phyloP scores from a whole-genome alignment of 2,113 vertebrate genomes.

The Dicrurus megarhynchus region DNA sequence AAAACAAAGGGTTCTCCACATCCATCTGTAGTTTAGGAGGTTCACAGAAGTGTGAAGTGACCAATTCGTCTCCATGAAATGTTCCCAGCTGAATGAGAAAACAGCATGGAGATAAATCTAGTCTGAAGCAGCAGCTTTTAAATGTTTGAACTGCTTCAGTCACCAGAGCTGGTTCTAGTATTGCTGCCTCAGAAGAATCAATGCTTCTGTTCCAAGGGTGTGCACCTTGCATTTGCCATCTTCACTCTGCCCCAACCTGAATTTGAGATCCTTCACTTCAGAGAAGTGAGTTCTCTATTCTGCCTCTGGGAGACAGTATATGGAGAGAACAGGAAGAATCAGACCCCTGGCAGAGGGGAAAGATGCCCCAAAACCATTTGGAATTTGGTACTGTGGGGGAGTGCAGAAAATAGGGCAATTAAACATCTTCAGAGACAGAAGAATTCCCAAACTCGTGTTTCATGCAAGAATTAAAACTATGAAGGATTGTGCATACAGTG shows the following conservation, averaged over 20 bases:
- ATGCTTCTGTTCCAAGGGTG: not conserved
- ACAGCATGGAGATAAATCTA: not conserved
- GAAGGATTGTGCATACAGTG: fast-evolving
- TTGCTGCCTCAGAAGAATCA: not conserved
- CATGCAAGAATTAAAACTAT: not conserved
- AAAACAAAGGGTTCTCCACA: not conserved
- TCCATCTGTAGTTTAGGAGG: slow-evolving; percentile 7
- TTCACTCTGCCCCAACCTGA: fast-evolving
- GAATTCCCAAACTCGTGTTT: not conserved
- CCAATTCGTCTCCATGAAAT: not conserved
- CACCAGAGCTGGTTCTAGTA: not conserved
- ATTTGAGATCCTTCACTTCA: not conserved
- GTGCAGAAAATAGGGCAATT: not conserved
- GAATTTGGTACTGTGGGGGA: fast-evolving
- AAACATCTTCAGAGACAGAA: not conserved
- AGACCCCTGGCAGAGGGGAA: not conserved
- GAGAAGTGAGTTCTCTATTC: not conserved
- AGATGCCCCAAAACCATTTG: not conserved
- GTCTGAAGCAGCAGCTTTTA: not conserved
- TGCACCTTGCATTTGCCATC: not conserved
- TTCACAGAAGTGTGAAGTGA: slow-evolving; percentile 36
- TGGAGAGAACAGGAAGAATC: not conserved
- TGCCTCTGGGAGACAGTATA: not conserved
- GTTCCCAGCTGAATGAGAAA: slow-evolving; percentile 3
- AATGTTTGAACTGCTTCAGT: not conserved